Percentiles rank a stretch among this genome's conserved stretches.
These are phyloP conservation scores for Drosophila truncata DNA, from an alignment of 1,140 invertebrate genomes.

Conservation along the genomic window DNA sequence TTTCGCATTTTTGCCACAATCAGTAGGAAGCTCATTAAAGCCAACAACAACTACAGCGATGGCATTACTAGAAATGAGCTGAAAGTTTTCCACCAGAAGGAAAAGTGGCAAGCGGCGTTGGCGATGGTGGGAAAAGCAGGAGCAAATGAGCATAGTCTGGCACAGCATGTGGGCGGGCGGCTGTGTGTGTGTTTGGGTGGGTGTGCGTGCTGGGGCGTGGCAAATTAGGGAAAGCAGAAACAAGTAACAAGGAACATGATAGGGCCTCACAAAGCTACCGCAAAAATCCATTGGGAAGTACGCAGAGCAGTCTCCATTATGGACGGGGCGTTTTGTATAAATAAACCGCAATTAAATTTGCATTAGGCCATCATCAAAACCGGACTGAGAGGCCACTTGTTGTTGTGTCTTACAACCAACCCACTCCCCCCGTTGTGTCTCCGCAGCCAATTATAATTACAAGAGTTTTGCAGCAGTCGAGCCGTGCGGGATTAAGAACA, in stretches of 20 bases:
- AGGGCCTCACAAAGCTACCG: conserved; percentile 37
- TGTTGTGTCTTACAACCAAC: conserved; percentile 7
- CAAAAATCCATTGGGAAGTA: conserved; percentile 47
- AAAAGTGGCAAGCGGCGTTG: conserved; percentile 4
- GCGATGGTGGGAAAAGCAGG: conserved; percentile 6
- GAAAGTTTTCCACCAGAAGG: conserved; percentile 40
- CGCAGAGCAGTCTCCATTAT: conserved; percentile 14
- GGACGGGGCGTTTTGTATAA: conserved; percentile 39
- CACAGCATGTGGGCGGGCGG: conserved; percentile 39
- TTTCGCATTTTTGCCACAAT: conserved; percentile 55
- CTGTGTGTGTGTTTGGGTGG: background rate
- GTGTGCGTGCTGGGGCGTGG: conserved; percentile 62
- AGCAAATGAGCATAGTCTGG: conserved; percentile 46
- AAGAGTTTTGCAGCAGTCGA: conserved; percentile 28
- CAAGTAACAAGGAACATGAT: conserved; percentile 35
- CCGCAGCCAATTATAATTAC: conserved; percentile 53
- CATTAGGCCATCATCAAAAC: conserved; percentile 50
- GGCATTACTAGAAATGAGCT: conserved; percentile 41
- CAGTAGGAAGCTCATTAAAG: conserved; percentile 62
- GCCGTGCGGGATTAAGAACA: conserved; percentile 31
- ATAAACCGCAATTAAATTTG: conserved; percentile 62
- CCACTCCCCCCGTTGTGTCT: background rate
- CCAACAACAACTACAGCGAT: conserved; percentile 35
- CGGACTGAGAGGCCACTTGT: conserved; percentile 25
- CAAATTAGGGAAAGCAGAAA: conserved; percentile 45